phyloP scores from a whole-genome alignment of 2,797 vertebrate genomes.

The Malacoraja senta region DNA sequence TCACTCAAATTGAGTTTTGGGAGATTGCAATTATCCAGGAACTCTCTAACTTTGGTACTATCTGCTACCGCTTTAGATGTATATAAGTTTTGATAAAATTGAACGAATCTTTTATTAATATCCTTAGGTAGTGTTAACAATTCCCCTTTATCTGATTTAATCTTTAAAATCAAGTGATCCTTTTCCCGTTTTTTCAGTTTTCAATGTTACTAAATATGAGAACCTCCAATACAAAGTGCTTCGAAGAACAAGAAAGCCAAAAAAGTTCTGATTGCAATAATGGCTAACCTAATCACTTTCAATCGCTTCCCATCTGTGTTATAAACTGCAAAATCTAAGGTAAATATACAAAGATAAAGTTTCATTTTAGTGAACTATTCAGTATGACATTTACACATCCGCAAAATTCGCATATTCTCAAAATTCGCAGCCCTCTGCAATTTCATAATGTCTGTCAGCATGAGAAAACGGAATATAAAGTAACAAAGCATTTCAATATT shows the following conservation, averaged over 20 bases:
- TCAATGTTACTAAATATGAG: too few species aligned
- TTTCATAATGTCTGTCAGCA: not conserved
- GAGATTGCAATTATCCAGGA: too few species aligned
- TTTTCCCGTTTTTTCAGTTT: too few species aligned
- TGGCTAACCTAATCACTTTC: not conserved
- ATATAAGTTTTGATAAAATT: too few species aligned
- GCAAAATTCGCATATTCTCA: not conserved
- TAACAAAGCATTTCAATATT: constrained; percentile 25
- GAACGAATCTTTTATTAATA: too few species aligned
- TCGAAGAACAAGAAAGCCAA: not conserved
- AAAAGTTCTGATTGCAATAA: not conserved
- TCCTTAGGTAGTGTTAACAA: too few species aligned
- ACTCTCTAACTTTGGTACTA: too few species aligned
- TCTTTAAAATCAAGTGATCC: too few species aligned
- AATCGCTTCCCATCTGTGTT: not conserved
- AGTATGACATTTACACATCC: not conserved
- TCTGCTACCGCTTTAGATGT: too few species aligned
- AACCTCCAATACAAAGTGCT: not conserved
- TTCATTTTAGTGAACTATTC: not conserved
- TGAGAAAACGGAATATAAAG: constrained; percentile 29
- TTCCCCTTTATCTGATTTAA: too few species aligned
- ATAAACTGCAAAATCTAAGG: not conserved
- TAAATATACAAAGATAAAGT: not conserved
- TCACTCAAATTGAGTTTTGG: too few species aligned
- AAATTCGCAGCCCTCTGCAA: constrained; percentile 8